A percentile compares a stretch with the other conserved stretches of the same genome.
Evolutionary conservation across 2,888 invertebrate species (phyloP).

Genomic region (Caenorhabditis sp.): DNA sequence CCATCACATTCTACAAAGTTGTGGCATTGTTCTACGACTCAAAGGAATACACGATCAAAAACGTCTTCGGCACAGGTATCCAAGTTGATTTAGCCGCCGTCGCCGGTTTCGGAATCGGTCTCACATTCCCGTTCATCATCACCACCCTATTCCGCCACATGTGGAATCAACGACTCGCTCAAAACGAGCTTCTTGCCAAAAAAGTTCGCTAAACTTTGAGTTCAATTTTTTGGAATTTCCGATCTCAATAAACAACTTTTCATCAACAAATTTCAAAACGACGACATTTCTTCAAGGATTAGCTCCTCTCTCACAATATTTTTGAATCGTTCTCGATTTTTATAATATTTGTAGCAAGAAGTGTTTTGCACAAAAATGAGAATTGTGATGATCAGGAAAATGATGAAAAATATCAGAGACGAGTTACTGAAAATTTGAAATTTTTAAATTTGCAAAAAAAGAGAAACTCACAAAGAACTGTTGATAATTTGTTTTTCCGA

Average conservation of each 20-base stretch:
- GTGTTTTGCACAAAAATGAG: background rate
- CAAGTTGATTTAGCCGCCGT: background rate
- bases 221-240: too few species aligned
- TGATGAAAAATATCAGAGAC: background rate
- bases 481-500: background rate
- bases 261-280: background rate
- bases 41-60: background rate
- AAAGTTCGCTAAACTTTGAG: slow-evolving; percentile 6
- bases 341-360: background rate
- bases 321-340: background rate
- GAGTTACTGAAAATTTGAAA: background rate
- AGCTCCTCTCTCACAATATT: background rate
- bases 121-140: slow-evolving; percentile 4
- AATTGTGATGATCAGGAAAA: background rate
- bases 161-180: background rate
- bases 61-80: background rate
- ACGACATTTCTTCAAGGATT: background rate
- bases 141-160: background rate
- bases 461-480: background rate
- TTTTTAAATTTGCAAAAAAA: background rate
- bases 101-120: background rate
- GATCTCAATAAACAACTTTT: too few species aligned
- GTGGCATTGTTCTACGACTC: background rate
- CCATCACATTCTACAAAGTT: background rate
- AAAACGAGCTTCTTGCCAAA: background rate